These are phyloP conservation scores for Harpagifer antarcticus DNA, from an alignment of 2,797 vertebrate species.

Conservation along the genomic window DNA sequence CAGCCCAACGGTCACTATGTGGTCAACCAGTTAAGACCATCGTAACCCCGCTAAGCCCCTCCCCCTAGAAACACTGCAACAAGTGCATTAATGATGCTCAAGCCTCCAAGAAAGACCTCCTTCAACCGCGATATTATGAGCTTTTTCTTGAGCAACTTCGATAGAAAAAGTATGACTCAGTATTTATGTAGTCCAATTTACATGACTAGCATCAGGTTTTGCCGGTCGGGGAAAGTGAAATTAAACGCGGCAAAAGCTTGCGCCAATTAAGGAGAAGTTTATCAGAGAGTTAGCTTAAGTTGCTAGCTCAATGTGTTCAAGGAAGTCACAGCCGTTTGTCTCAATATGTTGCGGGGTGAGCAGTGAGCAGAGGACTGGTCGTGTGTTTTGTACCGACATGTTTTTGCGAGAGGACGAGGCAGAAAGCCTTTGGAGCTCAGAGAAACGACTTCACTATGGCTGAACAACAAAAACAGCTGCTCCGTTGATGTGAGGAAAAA, in stretches of 20 bases:
- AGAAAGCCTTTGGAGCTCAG: constrained; percentile 47
- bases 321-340: constrained; percentile 62
- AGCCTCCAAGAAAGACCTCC: constrained; percentile 61
- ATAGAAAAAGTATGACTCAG: not conserved
- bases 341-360: constrained; percentile 56
- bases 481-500: constrained; percentile 62
- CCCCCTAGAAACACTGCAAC: constrained; percentile 80
- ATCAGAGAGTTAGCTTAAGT: constrained; percentile 65
- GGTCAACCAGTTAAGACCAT: constrained; percentile 64
- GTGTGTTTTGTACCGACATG: constrained; percentile 59
- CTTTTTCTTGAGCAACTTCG: constrained; percentile 3
- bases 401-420: constrained; percentile 45
- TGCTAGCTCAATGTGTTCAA: constrained; percentile 58
- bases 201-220: constrained; percentile 25
- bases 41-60: constrained; percentile 49
- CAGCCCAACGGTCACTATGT: constrained; percentile 23
- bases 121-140: constrained; percentile 10
- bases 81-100: constrained; percentile 86
- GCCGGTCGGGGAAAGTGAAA: constrained; percentile 37
- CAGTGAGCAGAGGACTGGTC: constrained; percentile 34
- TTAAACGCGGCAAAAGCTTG: constrained; percentile 32
- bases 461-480: constrained; percentile 65
- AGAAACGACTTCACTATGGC: constrained; percentile 60
- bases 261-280: constrained; percentile 63
- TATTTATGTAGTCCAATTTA: not conserved